These are phyloP conservation scores for Gobiocypris rarus DNA, from an alignment of 2,113 vertebrate species.

Conservation along the genomic window DNA sequence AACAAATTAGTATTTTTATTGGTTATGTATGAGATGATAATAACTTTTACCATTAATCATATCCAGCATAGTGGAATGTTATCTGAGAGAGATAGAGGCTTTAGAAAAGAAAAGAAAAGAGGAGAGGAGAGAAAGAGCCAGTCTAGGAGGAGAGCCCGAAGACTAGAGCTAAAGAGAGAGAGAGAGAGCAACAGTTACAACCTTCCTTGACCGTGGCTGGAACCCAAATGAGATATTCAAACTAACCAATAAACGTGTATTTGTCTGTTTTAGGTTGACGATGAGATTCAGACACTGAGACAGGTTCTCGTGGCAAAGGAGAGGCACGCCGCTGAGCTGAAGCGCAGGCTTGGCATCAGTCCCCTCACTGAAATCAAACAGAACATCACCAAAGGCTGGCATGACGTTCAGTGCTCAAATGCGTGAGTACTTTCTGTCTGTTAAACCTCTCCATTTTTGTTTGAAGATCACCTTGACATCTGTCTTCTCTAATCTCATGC, in stretches of 20 bases:
- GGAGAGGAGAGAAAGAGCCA: no score
- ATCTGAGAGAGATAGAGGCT: no score
- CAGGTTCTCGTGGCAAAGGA: slow-evolving; percentile 94
- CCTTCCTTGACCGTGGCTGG: no score
- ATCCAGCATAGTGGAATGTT: no score
- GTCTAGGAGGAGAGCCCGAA: no score
- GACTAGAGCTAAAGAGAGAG: no score
- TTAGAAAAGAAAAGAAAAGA: no score
- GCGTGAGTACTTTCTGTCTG: slow-evolving; percentile 80
- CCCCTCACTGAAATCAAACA: slow-evolving; percentile 86
- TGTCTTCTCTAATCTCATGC: not conserved
- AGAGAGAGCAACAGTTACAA: no score
- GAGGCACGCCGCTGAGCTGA: slow-evolving; percentile 86
- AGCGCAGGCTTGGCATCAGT: slow-evolving; percentile 87
- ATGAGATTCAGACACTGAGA: slow-evolving; percentile 91
- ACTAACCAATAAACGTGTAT: not conserved
- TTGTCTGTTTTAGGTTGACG: slow-evolving; percentile 82
- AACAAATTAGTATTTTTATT: no score
- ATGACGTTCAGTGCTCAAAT: slow-evolving; percentile 88
- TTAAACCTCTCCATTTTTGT: not conserved
- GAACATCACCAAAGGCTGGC: slow-evolving; percentile 90
- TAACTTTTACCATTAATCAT: no score
- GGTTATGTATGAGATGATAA: no score
- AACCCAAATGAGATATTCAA: no score
- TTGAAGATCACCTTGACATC: not conserved